Base-by-base conservation (phyloP, 2,113 vertebrate species). In the Blennius ocellaris region DNA sequence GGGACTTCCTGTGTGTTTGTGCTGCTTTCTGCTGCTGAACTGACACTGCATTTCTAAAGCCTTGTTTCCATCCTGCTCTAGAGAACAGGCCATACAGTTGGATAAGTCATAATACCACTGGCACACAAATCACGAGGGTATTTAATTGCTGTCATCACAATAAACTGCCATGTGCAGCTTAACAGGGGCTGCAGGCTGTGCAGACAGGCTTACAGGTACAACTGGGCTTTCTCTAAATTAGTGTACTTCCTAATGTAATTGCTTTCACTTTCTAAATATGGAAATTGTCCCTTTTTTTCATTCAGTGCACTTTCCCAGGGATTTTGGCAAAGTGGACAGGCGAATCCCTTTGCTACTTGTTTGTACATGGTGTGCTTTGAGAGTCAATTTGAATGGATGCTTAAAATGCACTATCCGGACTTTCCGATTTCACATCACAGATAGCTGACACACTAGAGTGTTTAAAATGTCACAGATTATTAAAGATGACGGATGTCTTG, bases 111-210 rank as follows among this genome's bases (percentile, higher is more conserved):
- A 89, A 89, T 89, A 79, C 84, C 63, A 8, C 76, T 80, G 80
- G 76, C 76, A 76, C 78, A 81, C 78, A 83, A 84, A 86, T 80
- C 83, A 78, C 57, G 7, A 15, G 73, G 70, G 81, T 86, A 88
- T 93, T 90, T 92, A 92, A 92, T 93, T 90, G 85, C 85, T 87
- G 81, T 86, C 86, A 86, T 89, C 76, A 75, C 80, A 85, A 82
- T 85, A 73, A 78, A 83, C 83, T 62, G 78, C 71, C 83, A 78
- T 78, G 76, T 69, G 70, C 75, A 80, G 87, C 80, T 90, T 90
- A 87, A 79, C 81, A 60, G 68, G 69, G 66, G 68, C 73, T 72
- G 52, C 76, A 73, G 76, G 72, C 74, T 80, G 75, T 85, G 66
- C 72, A 57, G 60, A 70, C 65, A 67, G 80, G 85, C 82, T 91